Percentiles rank a stretch among this genome's conserved stretches.
phyloP scores from a whole-genome alignment of 2,113 vertebrate genomes.

The Dermatemys mawii region DNA sequence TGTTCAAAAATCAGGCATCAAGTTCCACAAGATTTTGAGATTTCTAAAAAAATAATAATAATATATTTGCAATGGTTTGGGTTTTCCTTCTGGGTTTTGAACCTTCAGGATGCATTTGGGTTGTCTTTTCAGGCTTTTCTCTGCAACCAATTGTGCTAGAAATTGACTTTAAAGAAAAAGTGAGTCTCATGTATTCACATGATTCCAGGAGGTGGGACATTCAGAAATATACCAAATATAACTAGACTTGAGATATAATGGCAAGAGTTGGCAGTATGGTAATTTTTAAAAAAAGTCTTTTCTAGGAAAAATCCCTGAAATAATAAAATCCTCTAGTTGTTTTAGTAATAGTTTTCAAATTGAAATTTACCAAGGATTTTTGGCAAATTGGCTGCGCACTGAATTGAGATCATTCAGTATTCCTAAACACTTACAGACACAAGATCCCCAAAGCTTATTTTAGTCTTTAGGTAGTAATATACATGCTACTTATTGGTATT shows the following conservation, averaged over 20 bases:
- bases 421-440: background rate
- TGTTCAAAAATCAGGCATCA: background rate
- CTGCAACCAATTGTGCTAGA: too few relatives aligned
- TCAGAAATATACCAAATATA: too few relatives aligned
- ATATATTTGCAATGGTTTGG: too few relatives aligned
- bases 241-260: background rate
- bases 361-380: background rate
- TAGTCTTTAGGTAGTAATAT: background rate
- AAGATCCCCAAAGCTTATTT: accelerated
- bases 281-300: background rate
- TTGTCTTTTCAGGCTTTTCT: too few relatives aligned
- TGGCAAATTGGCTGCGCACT: background rate
- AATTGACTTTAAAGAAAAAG: too few relatives aligned
- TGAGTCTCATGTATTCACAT: too few relatives aligned
- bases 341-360: background rate
- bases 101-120: too few relatives aligned
- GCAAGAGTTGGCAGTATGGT: background rate
- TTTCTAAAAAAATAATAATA: too few relatives aligned
- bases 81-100: too few relatives aligned
- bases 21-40: too few relatives aligned
- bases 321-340: background rate
- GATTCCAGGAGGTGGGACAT: too few relatives aligned
- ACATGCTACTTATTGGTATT: background rate
- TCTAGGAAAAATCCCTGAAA: background rate
- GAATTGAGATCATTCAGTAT: background rate